These are phyloP conservation scores for Mastomys natalensis DNA, from an alignment of 2,113 vertebrate species.

Conservation along the genomic window DNA sequence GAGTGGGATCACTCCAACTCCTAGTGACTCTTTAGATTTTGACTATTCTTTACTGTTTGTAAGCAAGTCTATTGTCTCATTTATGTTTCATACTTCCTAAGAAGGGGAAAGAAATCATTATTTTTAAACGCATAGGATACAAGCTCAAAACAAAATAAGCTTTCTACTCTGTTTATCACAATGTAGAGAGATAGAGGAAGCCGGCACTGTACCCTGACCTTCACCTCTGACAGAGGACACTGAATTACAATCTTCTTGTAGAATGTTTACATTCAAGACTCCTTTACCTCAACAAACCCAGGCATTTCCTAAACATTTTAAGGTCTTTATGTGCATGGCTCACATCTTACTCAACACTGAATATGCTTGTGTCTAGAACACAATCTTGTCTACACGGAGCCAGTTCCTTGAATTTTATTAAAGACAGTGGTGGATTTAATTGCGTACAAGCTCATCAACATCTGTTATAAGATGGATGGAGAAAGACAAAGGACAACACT, in stretches of 20 bases:
- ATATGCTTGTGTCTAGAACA: neutral
- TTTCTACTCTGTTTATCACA: neutral
- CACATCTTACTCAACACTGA: neutral
- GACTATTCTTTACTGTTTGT: neutral
- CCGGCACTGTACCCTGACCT: neutral
- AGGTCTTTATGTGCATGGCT: neutral
- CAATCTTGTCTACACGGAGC: neutral
- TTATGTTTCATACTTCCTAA: slow-evolving; percentile 57
- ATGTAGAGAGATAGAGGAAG: slow-evolving; percentile 10
- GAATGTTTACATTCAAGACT: neutral
- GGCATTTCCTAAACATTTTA: slow-evolving; percentile 36
- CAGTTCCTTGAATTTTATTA: slow-evolving; percentile 48
- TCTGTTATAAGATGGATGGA: neutral
- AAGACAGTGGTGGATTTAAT: slow-evolving; percentile 7
- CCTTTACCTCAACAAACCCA: neutral
- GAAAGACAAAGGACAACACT: neutral
- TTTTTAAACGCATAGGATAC: neutral
- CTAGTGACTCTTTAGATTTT: neutral
- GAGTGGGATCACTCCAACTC: neutral
- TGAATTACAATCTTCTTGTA: neutral
- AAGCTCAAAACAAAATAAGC: slow-evolving; percentile 8
- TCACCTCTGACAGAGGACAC: neutral
- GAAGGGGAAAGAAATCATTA: neutral
- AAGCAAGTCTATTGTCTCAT: neutral
- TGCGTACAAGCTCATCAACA: neutral